A percentile compares a stretch with the other conserved stretches of the same genome.
These are phyloP conservation scores for Aphodius sticticus DNA, from an alignment of 2,888 invertebrate species.

Conservation along the genomic window DNA sequence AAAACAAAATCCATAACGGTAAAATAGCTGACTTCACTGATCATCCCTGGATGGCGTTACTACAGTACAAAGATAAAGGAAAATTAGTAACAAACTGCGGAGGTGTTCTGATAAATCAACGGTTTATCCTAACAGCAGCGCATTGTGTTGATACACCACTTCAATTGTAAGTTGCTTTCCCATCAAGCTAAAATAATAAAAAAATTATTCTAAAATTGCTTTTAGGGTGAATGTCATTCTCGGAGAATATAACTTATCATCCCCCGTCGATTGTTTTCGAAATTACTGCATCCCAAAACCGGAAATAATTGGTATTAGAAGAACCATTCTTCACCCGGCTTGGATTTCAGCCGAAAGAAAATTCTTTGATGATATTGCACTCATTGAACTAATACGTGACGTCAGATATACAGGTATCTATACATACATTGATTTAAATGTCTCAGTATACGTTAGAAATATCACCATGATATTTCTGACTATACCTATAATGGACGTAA, in stretches of 20 bases:
- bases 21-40: conserved; percentile 61
- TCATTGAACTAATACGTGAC: conserved; percentile 53
- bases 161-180: conserved; percentile 62
- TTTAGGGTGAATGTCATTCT: conserved; percentile 46
- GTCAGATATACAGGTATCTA: conserved; percentile 53
- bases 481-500: too few relatives aligned
- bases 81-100: conserved; percentile 61
- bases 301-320: conserved; percentile 55
- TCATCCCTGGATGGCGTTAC: conserved; percentile 70
- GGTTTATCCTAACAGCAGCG: conserved; percentile 69
- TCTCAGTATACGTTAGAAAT: neutral
- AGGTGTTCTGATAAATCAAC: conserved; percentile 67
- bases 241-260: conserved; percentile 59
- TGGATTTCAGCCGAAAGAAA: conserved; percentile 45
- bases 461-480: neutral
- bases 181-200: conserved; percentile 12
- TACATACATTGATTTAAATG: neutral
- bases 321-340: conserved; percentile 54
- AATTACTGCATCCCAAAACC: conserved; percentile 56
- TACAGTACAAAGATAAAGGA: conserved; percentile 60
- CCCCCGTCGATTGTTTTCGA: conserved; percentile 57
- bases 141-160: conserved; percentile 64
- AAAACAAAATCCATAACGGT: conserved; percentile 55
- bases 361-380: conserved; percentile 57
- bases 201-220: conserved; percentile 5